Base-by-base conservation (phyloP, 2,797 vertebrate species). In the Podargus strigoides region DNA sequence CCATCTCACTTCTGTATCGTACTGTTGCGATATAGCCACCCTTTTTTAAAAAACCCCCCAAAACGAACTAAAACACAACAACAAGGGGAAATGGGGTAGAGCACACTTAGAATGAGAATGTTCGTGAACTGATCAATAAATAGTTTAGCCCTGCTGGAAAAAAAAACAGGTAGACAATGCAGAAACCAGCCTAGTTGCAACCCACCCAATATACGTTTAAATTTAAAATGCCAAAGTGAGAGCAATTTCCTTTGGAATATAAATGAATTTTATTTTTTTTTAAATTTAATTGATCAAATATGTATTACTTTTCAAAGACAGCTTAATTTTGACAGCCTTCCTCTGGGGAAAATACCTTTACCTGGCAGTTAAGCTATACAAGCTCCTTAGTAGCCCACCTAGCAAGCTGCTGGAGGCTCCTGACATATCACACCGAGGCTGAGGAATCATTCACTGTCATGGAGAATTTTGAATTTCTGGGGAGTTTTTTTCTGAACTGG, bases 321-420 rank as follows among this genome's bases (percentile, higher is more conserved):
- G 73, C 18, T 87, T 75, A 74, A 86, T 89, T 93, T 44, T 81
- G 73, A 78, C 76, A 89, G 14, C 11, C 28, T 87, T 96, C 91
- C 93, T 96, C 46, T 91, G 87, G 85, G 87, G 80, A 85, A 92
- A 94, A 95, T 95, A 91, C 85, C 82, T 96, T 77, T 85, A 70
- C n/a, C 46, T 92, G 49, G 59, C 15, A 41, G 26, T 72, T 64
- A 87, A 83, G 34, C 50, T 73, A 11, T 27, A n/a, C 55, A 34
- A 87, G 32, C 87, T 87, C 50, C 53, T 89, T 21, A 50, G 68
- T 20, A 50, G 89, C 89, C 89, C 87, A 90, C 87, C 89, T 88
- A 72, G 49, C 53, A 94, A 72, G 85, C 53, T 92, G 85, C 87
- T 95, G 85, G 56, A 89, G 76, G 85, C 49, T 87, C 13, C 41